phyloP scores from a whole-genome alignment of 1,140 invertebrate genomes.

The Heliconius congener region DNA sequence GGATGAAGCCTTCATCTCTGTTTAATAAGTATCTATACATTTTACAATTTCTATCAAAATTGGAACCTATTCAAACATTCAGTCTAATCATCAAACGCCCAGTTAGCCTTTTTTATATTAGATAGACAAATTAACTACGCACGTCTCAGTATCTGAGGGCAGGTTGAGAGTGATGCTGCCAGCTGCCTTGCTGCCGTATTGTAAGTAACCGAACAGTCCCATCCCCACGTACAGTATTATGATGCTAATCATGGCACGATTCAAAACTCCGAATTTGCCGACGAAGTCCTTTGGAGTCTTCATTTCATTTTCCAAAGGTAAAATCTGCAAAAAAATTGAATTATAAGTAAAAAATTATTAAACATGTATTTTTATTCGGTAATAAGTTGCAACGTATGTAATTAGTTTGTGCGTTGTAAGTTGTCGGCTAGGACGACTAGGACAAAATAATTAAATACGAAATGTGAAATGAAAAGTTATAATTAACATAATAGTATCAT shows the following conservation, averaged over 20 bases:
- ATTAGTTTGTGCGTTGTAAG: too few relatives aligned
- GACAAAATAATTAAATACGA: too few relatives aligned
- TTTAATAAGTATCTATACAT: too few relatives aligned
- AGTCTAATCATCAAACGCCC: too few relatives aligned
- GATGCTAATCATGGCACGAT: constrained; percentile 89
- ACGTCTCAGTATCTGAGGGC: constrained; percentile 82
- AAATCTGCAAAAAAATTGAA: constrained; percentile 82
- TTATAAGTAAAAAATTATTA: too few relatives aligned
- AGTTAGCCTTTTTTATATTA: background rate
- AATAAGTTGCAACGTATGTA: background rate
- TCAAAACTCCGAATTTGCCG: constrained; percentile 87
- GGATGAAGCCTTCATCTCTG: too few relatives aligned
- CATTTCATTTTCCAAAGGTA: constrained; percentile 94
- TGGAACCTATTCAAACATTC: too few relatives aligned
- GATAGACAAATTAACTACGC: constrained; percentile 51
- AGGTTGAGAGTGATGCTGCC: constrained; percentile 88
- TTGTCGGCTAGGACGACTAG: too few relatives aligned
- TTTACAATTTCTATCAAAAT: too few relatives aligned
- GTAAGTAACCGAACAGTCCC: constrained; percentile 91
- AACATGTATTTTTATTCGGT: too few relatives aligned
- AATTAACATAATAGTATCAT: background rate
- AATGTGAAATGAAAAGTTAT: background rate
- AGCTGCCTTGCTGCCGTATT: constrained; percentile 84
- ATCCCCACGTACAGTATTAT: constrained; percentile 87
- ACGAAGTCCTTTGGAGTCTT: constrained; percentile 87